These are phyloP conservation scores for Epinephelus fuscoguttatus DNA, from an alignment of 2,113 vertebrate genomes.

Conservation along the genomic window DNA sequence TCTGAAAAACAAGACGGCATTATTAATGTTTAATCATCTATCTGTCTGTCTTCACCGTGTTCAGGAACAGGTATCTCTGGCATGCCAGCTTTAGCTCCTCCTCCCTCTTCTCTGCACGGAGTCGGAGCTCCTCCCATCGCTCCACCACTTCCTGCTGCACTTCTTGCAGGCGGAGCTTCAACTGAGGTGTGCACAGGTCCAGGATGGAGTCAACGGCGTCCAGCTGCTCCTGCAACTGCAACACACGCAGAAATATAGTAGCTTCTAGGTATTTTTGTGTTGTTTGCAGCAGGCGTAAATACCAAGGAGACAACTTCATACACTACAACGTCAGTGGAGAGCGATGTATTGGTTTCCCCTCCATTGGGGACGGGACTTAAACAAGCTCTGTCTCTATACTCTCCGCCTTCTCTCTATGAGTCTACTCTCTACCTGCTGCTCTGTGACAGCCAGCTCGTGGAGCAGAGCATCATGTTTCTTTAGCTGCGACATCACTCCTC, in stretches of 20 bases:
- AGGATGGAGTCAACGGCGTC: constrained; percentile 76
- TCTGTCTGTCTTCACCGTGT: constrained; percentile 72
- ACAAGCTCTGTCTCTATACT: too few species aligned
- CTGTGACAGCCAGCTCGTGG: constrained; percentile 82
- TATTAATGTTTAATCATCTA: too few species aligned
- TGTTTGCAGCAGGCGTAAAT: too few species aligned
- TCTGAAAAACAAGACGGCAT: background rate
- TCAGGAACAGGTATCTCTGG: constrained; percentile 85
- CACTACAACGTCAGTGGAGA: too few species aligned
- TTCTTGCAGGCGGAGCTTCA: constrained; percentile 78
- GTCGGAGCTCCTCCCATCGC: constrained; percentile 86
- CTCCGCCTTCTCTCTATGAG: background rate
- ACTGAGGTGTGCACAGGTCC: constrained; percentile 70
- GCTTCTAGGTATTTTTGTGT: too few species aligned
- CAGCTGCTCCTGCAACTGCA: constrained; percentile 89
- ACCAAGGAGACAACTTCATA: too few species aligned
- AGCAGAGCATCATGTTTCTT: constrained; percentile 88
- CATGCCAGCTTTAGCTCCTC: constrained; percentile 80
- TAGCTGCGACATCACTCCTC: constrained; percentile 87
- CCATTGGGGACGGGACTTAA: too few species aligned
- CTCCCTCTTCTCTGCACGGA: constrained; percentile 78
- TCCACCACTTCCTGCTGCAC: constrained; percentile 86
- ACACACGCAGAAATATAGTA: background rate
- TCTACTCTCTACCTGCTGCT: constrained; percentile 84
- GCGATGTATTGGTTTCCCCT: too few species aligned